phyloP scores from a whole-genome alignment of 2,113 vertebrate species.

The Acinonyx jubatus region DNA sequence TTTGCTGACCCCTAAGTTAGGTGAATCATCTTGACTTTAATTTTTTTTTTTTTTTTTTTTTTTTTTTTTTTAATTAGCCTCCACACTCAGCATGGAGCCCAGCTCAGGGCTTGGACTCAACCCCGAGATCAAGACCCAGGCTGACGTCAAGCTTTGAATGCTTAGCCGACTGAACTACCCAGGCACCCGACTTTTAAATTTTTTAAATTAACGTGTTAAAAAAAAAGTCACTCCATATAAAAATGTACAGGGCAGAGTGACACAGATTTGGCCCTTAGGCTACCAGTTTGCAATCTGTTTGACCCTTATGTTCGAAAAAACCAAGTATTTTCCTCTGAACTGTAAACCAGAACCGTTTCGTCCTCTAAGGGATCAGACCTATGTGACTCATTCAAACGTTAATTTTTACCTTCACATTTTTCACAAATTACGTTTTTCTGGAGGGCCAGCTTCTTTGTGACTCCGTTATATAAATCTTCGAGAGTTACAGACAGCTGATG shows the following conservation, averaged over 20 bases:
- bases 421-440: conserved; percentile 97
- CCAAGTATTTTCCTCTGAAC: not conserved
- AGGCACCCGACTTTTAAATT: not conserved
- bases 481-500: conserved; percentile 95
- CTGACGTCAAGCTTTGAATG: too few relatives aligned
- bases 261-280: not conserved
- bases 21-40: not conserved
- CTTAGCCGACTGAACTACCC: too few relatives aligned
- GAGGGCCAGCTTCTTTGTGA: conserved; percentile 95
- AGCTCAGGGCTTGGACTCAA: too few relatives aligned
- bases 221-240: not conserved
- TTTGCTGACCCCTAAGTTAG: not conserved
- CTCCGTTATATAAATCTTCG: conserved; percentile 95
- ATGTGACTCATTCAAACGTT: not conserved
- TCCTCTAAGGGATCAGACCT: not conserved
- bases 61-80: too few relatives aligned
- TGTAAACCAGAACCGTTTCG: not conserved
- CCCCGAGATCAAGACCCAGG: too few relatives aligned
- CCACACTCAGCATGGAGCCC: too few relatives aligned
- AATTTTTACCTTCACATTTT: conserved; percentile 94
- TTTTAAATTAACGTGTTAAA: not conserved
- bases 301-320: not conserved
- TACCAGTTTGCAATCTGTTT: not conserved
- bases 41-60: too few relatives aligned
- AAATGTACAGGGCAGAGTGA: not conserved